These are phyloP conservation scores for Tenthredo notha DNA, from an alignment of 2,888 invertebrate species.

Conservation along the genomic window DNA sequence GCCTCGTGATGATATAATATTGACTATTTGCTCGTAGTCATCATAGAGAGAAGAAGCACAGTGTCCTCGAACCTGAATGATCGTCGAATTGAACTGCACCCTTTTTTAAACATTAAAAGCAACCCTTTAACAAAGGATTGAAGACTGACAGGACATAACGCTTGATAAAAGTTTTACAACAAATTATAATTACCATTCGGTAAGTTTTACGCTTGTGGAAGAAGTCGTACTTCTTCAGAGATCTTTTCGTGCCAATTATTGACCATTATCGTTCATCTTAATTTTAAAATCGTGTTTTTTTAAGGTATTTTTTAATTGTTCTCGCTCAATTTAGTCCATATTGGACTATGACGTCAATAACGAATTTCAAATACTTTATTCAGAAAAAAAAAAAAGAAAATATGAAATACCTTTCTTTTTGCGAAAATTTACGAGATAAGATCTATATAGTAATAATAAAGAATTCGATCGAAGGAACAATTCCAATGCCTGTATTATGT, in stretches of 20 bases:
- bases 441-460: neutral
- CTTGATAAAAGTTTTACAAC: neutral
- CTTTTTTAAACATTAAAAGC: neutral
- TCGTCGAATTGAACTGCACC: too few species aligned
- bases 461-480: conserved; percentile 15
- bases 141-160: neutral
- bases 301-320: neutral
- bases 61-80: neutral
- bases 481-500: neutral
- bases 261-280: neutral
- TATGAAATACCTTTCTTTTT: neutral
- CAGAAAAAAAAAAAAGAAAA: too few species aligned
- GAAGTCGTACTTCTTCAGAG: neutral
- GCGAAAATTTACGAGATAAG: neutral
- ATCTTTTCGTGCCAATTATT: neutral
- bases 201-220: neutral
- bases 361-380: neutral
- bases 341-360: neutral
- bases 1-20: neutral
- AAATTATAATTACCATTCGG: neutral
- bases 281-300: neutral
- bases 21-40: neutral
- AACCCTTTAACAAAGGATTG: neutral
- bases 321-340: conserved; percentile 24
- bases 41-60: neutral